A percentile compares a stretch with the other conserved stretches of the same genome.
Evolutionary conservation across 92 coral and sea anemone species (phyloP).

Genomic region (Palythoa grandiflora): DNA sequence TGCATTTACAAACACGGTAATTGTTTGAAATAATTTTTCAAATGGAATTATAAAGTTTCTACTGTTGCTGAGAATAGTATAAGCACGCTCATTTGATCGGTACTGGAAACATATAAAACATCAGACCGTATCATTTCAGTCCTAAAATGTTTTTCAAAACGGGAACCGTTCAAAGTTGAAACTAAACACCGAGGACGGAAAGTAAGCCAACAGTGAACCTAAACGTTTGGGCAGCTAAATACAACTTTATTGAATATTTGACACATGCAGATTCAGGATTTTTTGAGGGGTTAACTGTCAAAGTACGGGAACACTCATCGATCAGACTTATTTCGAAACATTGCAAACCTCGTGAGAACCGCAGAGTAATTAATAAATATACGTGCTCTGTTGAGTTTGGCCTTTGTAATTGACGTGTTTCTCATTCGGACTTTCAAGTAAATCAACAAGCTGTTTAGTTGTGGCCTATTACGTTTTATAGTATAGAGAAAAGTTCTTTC

Average conservation of each 20-base stretch:
- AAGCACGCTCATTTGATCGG: neutral
- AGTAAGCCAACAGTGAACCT: constrained; percentile 61
- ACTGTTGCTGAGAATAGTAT: constrained; percentile 2
- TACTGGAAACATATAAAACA: neutral
- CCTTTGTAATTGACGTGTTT: constrained; percentile 41
- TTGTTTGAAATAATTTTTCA: neutral
- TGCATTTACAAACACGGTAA: neutral
- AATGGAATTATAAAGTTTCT: constrained; percentile 25
- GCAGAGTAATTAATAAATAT: constrained; percentile 37
- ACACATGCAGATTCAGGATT: neutral
- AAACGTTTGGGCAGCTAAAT: constrained; percentile 15
- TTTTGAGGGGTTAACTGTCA: neutral
- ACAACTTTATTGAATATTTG: neutral
- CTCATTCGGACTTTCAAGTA: constrained; percentile 26
- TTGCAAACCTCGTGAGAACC: constrained; percentile 37
- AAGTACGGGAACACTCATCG: neutral
- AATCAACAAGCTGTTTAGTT: constrained; percentile 3
- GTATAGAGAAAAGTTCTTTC: neutral
- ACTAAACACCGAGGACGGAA: constrained; percentile 88
- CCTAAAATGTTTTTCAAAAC: constrained; percentile 49
- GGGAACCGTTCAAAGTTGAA: constrained; percentile 79
- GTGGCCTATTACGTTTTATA: constrained; percentile 2
- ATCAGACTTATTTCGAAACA: constrained; percentile 27
- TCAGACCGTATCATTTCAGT: neutral
- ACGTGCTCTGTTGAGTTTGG: constrained; percentile 40